Conservation (phyloP, 2,797 vertebrate species). For the Malacoraja senta region DNA sequence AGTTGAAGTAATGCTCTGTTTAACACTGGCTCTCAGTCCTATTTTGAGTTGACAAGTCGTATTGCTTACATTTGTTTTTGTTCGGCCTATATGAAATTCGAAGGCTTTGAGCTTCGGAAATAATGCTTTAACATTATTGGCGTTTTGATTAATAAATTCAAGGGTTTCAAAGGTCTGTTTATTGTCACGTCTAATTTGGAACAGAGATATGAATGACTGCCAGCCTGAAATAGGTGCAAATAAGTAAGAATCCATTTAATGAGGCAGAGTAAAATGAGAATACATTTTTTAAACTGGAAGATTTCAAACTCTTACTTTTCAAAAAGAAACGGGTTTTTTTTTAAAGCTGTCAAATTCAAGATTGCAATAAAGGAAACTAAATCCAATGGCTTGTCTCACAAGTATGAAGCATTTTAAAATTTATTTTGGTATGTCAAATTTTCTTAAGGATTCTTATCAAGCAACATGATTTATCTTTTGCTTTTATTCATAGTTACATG, state of each 20-base stretch:
- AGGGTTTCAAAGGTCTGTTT: too few relatives aligned
- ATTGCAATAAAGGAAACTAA: neutral
- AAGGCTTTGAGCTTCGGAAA: neutral
- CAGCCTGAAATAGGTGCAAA: neutral
- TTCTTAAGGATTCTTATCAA: constrained; percentile 25
- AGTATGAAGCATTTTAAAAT: neutral
- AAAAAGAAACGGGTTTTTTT: neutral
- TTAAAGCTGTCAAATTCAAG: neutral
- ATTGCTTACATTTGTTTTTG: neutral
- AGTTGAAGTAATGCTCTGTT: neutral
- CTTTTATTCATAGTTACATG: neutral
- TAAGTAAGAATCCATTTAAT: neutral
- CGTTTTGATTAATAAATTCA: neutral
- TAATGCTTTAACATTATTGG: neutral
- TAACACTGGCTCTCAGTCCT: neutral
- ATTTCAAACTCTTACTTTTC: neutral
- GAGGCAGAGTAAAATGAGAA: neutral
- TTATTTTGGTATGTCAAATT: neutral
- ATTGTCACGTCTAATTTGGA: neutral
- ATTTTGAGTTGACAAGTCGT: neutral
- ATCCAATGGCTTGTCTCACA: neutral
- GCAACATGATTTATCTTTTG: constrained; percentile 8
- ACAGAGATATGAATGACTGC: neutral
- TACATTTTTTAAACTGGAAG: neutral
- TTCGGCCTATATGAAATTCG: neutral